Percentiles rank a stretch among this genome's conserved stretches.
Conservation (phyloP, 2,797 vertebrate genomes). For the Euthynnus affinis region DNA sequence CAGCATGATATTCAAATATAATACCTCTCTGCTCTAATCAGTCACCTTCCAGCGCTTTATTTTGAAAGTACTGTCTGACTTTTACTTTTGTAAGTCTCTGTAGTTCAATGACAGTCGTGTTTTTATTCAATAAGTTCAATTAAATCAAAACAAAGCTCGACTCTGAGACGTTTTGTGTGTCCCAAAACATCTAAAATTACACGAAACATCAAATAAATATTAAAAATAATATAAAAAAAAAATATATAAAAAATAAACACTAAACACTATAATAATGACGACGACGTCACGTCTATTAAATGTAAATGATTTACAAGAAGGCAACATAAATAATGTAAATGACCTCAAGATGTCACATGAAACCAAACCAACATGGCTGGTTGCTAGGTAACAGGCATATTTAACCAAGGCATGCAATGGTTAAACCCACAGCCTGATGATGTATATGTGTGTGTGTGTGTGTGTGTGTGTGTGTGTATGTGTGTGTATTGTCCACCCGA, state of each 20-base stretch:
- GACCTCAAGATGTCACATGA: background rate
- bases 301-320: slow-evolving; percentile 19
- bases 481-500: too few species aligned
- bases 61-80: background rate
- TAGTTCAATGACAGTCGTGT: background rate
- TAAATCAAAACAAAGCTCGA: background rate
- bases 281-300: background rate
- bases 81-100: too few species aligned
- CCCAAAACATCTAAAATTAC: background rate
- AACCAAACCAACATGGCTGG: slow-evolving; percentile 20
- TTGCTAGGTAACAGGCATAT: slow-evolving; percentile 40
- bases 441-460: background rate
- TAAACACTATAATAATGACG: too few species aligned
- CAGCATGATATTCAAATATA: too few species aligned
- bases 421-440: background rate
- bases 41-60: background rate
- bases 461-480: too few species aligned
- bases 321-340: slow-evolving; percentile 33
- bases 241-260: too few species aligned
- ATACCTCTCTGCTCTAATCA: too few species aligned
- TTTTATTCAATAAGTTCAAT: background rate
- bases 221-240: too few species aligned
- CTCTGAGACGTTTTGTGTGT: too few species aligned
- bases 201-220: background rate
- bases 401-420: background rate